These are phyloP conservation scores for Porites australiensis DNA, from an alignment of 64 coral and sea anemone genomes.

Conservation along the genomic window DNA sequence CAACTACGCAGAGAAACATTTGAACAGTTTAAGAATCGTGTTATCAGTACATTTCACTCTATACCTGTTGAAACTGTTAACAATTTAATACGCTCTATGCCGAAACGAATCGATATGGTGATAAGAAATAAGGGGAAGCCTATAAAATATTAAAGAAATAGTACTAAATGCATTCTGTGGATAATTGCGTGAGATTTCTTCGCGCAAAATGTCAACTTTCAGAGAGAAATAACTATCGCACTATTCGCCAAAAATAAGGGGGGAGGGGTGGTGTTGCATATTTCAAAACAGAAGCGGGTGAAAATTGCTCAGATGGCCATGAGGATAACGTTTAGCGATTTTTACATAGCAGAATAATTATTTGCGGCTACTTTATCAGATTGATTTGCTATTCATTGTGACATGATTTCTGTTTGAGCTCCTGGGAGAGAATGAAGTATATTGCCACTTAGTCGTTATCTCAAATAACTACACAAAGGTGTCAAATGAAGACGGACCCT, in stretches of 20 bases:
- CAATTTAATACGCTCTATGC: neutral
- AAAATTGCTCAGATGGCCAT: conserved; percentile 2
- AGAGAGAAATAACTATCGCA: no score
- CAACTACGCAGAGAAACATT: conserved; percentile 4
- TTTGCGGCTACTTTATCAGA: neutral
- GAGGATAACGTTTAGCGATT: neutral
- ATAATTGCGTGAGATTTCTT: no score
- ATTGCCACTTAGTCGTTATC: neutral
- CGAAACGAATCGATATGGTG: no score
- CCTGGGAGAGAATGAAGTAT: neutral
- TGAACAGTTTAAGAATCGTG: conserved; percentile 2
- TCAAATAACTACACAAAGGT: no score
- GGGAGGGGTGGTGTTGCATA: neutral
- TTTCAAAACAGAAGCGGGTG: neutral
- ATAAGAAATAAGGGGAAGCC: no score
- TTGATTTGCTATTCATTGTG: neutral
- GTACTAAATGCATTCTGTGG: no score
- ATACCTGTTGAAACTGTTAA: neutral
- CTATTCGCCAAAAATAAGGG: conserved; percentile 10
- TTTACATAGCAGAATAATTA: neutral
- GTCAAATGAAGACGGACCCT: no score
- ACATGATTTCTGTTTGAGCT: neutral
- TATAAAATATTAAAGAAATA: no score
- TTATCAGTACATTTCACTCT: neutral
- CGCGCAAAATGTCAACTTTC: no score